phyloP scores from a whole-genome alignment of 2,113 vertebrate genomes.

The Jaculus jaculus region DNA sequence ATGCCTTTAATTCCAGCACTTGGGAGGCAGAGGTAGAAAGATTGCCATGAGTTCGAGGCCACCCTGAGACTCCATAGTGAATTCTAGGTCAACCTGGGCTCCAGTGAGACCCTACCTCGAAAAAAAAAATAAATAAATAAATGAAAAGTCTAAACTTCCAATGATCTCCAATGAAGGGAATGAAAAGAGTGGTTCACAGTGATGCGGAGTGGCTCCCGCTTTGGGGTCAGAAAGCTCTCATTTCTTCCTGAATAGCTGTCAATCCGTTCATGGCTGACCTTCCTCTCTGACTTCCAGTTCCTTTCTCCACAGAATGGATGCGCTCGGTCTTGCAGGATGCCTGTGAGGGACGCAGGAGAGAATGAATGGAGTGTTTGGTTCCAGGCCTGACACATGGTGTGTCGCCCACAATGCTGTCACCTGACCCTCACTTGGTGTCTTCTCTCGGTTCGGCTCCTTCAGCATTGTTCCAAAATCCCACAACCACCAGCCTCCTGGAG shows the following conservation, averaged over 20 bases:
- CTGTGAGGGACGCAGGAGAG: neutral
- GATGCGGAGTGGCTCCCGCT: neutral
- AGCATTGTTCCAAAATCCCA: neutral
- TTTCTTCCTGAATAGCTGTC: neutral
- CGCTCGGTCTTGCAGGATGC: neutral
- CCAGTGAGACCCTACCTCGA: too few species aligned
- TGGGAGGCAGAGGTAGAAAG: too few species aligned
- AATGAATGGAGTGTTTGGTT: neutral
- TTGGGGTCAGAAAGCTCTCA: neutral
- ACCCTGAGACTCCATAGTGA: too few species aligned
- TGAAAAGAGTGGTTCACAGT: neutral
- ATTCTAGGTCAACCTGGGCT: too few species aligned
- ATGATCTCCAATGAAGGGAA: neutral
- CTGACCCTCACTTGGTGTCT: too few species aligned
- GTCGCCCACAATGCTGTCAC: fast-evolving
- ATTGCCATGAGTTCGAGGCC: too few species aligned
- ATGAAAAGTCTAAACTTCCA: neutral
- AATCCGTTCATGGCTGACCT: fast-evolving
- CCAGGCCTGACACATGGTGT: neutral
- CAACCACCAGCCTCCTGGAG: neutral
- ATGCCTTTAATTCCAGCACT: too few species aligned
- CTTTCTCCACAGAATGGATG: neutral
- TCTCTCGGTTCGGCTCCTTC: neutral
- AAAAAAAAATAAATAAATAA: too few species aligned
- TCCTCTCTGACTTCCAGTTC: neutral